phyloP scores from a whole-genome alignment of 2,888 invertebrate genomes.

The Nephrocerus scutellatus region DNA sequence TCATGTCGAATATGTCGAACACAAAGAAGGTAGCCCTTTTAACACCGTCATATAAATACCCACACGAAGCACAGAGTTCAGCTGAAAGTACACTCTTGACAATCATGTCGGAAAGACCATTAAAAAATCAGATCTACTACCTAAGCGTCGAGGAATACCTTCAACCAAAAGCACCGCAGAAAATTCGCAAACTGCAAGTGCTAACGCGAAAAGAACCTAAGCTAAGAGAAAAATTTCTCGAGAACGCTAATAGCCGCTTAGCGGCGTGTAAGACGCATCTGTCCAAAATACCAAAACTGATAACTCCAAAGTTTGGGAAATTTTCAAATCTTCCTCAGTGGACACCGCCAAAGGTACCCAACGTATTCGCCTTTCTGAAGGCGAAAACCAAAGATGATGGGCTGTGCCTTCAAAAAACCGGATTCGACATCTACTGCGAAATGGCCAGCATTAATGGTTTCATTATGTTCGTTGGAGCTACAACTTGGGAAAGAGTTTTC shows the following conservation, averaged over 20 bases:
- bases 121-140: no score
- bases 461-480: slow-evolving; percentile 32
- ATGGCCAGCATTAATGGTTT: slow-evolving; percentile 41
- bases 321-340: not conserved
- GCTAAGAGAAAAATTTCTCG: no score
- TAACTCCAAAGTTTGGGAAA: slow-evolving; percentile 1
- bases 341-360: slow-evolving; percentile 9
- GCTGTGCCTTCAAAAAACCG: slow-evolving; percentile 32
- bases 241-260: no score
- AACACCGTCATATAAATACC: no score
- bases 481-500: slow-evolving; percentile 33
- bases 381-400: slow-evolving; percentile 36
- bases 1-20: no score
- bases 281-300: no score
- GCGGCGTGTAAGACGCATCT: no score
- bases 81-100: no score
- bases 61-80: no score
- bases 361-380: slow-evolving; percentile 25
- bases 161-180: slow-evolving; percentile 10
- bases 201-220: no score
- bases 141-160: slow-evolving; percentile 16
- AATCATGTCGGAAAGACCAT: no score
- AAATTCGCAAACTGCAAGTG: not conserved
- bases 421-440: slow-evolving; percentile 41
- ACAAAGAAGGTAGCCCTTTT: no score